phyloP scores from a whole-genome alignment of 2,888 invertebrate species.

The Linnaemya vulpina region DNA sequence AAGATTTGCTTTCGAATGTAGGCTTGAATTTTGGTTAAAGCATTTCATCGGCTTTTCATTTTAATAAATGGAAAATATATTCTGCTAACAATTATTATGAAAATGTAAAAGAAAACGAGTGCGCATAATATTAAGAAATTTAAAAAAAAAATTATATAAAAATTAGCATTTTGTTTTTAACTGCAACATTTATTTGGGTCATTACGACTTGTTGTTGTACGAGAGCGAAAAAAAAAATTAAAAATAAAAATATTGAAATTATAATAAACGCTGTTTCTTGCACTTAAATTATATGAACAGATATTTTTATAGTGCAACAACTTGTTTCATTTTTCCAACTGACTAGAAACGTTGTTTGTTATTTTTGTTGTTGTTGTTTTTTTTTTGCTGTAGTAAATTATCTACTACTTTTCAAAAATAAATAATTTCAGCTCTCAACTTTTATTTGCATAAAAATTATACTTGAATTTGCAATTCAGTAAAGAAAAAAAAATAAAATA shows the following conservation, averaged over 20 bases:
- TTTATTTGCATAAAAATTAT: constrained; percentile 54
- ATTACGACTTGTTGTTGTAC: constrained; percentile 58
- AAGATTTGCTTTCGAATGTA: constrained; percentile 7
- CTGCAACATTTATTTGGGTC: constrained; percentile 62
- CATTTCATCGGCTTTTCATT: constrained; percentile 10
- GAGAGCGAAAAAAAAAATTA: constrained; percentile 20
- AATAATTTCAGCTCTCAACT: constrained; percentile 9
- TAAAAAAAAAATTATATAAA: not conserved
- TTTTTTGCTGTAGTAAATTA: not conserved
- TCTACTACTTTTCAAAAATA: constrained; percentile 31
- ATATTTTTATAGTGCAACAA: constrained; percentile 27
- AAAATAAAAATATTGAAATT: constrained; percentile 11
- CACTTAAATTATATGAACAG: constrained; percentile 41
- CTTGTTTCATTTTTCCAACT: constrained; percentile 57
- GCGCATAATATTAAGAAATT: not conserved
- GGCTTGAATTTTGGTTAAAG: constrained; percentile 57
- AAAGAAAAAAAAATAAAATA: too few relatives aligned
- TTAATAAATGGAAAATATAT: not conserved
- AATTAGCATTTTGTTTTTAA: constrained; percentile 40
- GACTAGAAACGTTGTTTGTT: constrained; percentile 25
- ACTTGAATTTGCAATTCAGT: constrained; percentile 68
- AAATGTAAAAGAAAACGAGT: not conserved
- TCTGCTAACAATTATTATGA: not conserved
- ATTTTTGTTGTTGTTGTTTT: not conserved
- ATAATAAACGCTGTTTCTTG: constrained; percentile 4